Evolutionary conservation across 2,797 vertebrate species (phyloP).

Genomic region (Vireo griseus): DNA sequence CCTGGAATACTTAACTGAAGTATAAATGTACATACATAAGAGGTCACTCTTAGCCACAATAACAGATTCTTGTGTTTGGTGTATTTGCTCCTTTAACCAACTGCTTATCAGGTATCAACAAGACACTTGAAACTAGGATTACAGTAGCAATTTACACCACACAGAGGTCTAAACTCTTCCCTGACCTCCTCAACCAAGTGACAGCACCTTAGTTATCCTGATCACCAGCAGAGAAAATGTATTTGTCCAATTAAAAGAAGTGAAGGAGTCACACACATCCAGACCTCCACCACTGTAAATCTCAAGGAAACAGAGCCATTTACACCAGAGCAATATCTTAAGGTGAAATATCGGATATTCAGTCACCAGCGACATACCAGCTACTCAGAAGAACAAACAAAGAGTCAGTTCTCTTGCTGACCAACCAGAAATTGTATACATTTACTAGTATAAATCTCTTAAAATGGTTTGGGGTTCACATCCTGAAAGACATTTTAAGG

Average conservation of each 20-base stretch:
- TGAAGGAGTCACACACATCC: rapidly evolving
- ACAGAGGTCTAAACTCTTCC: neutral
- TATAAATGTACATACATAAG: rapidly evolving
- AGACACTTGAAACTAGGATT: neutral
- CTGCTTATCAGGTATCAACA: neutral
- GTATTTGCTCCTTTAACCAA: neutral
- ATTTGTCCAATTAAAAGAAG: neutral
- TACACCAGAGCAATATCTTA: rapidly evolving
- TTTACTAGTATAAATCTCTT: neutral
- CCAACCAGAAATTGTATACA: neutral
- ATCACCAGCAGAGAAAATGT: neutral
- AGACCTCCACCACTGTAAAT: neutral
- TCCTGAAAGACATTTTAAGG: neutral
- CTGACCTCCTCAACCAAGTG: neutral
- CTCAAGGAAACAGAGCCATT: neutral
- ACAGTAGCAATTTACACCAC: neutral
- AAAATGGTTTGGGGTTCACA: neutral
- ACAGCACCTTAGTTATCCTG: neutral
- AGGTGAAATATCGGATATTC: neutral
- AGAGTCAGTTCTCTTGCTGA: neutral
- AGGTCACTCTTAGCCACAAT: neutral
- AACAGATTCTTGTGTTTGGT: neutral
- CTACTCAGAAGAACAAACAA: neutral
- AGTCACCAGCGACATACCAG: neutral
- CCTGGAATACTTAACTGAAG: neutral